phyloP scores from a whole-genome alignment of 2,888 invertebrate genomes.

The Limnephilus rhombicus region DNA sequence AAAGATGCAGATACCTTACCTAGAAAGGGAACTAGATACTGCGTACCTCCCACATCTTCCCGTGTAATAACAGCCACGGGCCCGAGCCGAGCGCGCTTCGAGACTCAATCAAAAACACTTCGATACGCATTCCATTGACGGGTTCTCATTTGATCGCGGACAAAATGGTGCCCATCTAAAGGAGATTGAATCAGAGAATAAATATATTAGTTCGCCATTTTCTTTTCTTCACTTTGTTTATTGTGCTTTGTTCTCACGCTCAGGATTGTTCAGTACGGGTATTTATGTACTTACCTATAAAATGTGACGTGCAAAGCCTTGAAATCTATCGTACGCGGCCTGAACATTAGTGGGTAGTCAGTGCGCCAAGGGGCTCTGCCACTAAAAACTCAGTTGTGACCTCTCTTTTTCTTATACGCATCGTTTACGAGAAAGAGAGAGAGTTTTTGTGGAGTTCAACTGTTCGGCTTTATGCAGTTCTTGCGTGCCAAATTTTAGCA shows the following conservation, averaged over 20 bases:
- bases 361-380: background rate
- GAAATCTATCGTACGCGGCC: constrained; percentile 27
- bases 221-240: constrained; percentile 51
- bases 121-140: constrained; percentile 64
- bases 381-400: background rate
- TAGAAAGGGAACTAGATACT: background rate
- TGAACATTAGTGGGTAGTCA: background rate
- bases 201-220: constrained; percentile 54
- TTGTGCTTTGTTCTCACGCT: constrained; percentile 48
- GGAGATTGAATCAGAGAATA: constrained; percentile 52
- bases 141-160: constrained; percentile 59
- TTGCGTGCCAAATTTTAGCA: constrained; percentile 43
- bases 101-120: constrained; percentile 63
- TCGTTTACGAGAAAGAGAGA: background rate
- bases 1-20: background rate
- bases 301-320: constrained; percentile 38
- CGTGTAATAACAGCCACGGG: background rate
- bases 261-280: background rate
- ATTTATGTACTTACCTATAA: background rate
- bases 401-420: background rate
- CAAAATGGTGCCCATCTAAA: constrained; percentile 42
- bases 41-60: background rate
- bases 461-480: constrained; percentile 6
- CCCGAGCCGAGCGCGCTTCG: constrained; percentile 27
- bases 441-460: background rate